Conservation (phyloP, 92 coral and sea anemone genomes). For the Parazoanthus swiftii region DNA sequence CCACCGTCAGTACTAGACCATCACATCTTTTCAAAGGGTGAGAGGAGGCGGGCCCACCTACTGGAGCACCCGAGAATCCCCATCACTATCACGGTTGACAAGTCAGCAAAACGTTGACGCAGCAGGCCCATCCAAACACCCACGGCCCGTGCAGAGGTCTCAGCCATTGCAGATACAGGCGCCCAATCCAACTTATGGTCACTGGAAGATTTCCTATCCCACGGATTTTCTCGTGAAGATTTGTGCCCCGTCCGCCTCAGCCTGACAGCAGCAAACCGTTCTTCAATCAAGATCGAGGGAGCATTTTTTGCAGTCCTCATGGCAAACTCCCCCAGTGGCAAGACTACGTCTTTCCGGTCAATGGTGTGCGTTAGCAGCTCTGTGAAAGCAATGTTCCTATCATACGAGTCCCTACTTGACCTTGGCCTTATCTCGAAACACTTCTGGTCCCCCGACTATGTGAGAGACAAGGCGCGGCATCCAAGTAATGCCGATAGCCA, state of each 20-base stretch:
- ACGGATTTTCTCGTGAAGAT: conserved; percentile 56
- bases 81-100: neutral
- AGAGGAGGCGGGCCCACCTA: conserved; percentile 1
- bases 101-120: conserved; percentile 13
- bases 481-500: neutral
- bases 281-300: conserved; percentile 67
- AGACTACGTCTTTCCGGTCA: neutral
- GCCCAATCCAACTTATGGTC: conserved; percentile 53
- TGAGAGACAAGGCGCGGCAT: neutral
- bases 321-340: conserved; percentile 31
- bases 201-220: conserved; percentile 50
- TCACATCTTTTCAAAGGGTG: neutral
- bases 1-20: conserved; percentile 11
- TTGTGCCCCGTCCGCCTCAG: conserved; percentile 49
- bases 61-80: conserved; percentile 25
- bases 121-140: conserved; percentile 12
- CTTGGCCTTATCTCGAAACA: conserved; percentile 17
- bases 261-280: conserved; percentile 76
- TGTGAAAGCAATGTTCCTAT: conserved; percentile 23
- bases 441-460: conserved; percentile 19
- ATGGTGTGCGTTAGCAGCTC: no score
- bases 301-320: conserved; percentile 70
- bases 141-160: conserved; percentile 48
- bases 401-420: neutral
- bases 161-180: conserved; percentile 47